Conservation (phyloP, 2,797 vertebrate genomes). For the Sebastes hubbsi region DNA sequence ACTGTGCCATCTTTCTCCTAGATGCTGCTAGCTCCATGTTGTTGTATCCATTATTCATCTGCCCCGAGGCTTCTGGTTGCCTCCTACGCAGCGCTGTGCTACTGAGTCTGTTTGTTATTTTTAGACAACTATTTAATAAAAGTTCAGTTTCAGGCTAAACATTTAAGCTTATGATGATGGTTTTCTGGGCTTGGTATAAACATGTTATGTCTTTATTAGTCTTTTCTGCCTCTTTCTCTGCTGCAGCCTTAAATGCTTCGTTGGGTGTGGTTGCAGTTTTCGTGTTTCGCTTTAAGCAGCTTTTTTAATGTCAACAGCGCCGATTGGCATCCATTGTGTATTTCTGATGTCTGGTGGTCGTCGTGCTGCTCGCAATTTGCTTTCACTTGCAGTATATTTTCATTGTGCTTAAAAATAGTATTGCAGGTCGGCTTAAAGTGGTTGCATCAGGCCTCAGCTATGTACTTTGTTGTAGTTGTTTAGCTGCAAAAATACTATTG, state of each 20-base stretch:
- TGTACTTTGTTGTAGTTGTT: not conserved
- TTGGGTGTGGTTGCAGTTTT: constrained; percentile 9
- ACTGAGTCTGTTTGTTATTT: constrained; percentile 41
- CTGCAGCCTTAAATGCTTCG: constrained; percentile 32
- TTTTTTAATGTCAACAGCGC: constrained; percentile 2
- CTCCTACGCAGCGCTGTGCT: constrained; percentile 29
- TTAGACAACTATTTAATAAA: constrained; percentile 35
- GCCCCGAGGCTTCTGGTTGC: constrained; percentile 41
- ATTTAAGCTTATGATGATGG: not conserved
- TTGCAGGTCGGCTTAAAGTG: constrained; percentile 11
- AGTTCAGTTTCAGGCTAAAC: constrained; percentile 7
- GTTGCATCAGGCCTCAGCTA: constrained; percentile 13
- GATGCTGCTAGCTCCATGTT: constrained; percentile 55
- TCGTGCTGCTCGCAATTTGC: constrained; percentile 12
- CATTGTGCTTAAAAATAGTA: not conserved
- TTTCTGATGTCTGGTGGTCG: constrained; percentile 5
- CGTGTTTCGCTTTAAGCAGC: constrained; percentile 12
- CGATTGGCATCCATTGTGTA: constrained; percentile 1
- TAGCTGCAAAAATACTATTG: constrained; percentile 4
- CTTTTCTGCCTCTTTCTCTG: constrained; percentile 22
- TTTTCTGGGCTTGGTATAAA: constrained; percentile 1
- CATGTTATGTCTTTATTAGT: not conserved
- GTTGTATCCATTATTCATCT: constrained; percentile 63
- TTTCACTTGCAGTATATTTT: not conserved
- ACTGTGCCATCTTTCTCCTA: constrained; percentile 32